Base-by-base conservation (phyloP, 2,888 invertebrate species). In the Schizotus pectinicornis region DNA sequence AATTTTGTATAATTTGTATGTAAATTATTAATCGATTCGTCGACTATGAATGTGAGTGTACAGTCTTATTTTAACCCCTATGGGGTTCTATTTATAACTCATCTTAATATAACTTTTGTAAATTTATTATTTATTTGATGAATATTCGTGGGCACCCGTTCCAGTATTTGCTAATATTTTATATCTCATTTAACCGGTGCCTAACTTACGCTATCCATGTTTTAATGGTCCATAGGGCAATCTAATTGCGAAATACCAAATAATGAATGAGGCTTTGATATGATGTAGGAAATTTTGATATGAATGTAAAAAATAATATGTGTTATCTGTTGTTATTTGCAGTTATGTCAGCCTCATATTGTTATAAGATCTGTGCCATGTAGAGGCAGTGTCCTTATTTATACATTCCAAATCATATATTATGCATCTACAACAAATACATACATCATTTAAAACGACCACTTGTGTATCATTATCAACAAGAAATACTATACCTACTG, bases 81-180 rank as follows among this genome's bases (percentile, higher is more conserved):
- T 76, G 76, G 76, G 76, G 77, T 74, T 63, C 56, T 56, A 64
- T 66, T 65, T 69, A 22, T 66, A 64, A 69, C 67, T 67, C 57
- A 68, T 69, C 69, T 63, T 65, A 61, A 62, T 65, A 58, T 73
- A 71, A 71, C 72, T 71, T 72, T 69, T 75, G 73, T 75, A 76
- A 70, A 75, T 74, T 74, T 74, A 64, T 76, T 77, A 77, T 77
- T 77, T 77, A 76, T 77, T 77, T 74, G 75, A 68, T 73, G 71
- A 71, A 72, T 72, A 70, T 58, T 46, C 51, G 45, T 50, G 9
- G 62, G 62, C 56, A 62, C 66, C 63, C 37, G 38, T 51, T 49
- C 46, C 56, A 53, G 57, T 55, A 59, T 59, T 59, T 51, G 46
- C 36, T 42, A 51, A 37, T 49, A 52, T 35, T 59, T 54, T 57